Evolutionary conservation across 2,888 invertebrate species (phyloP).

Genomic region (Strigamia crassipes): DNA sequence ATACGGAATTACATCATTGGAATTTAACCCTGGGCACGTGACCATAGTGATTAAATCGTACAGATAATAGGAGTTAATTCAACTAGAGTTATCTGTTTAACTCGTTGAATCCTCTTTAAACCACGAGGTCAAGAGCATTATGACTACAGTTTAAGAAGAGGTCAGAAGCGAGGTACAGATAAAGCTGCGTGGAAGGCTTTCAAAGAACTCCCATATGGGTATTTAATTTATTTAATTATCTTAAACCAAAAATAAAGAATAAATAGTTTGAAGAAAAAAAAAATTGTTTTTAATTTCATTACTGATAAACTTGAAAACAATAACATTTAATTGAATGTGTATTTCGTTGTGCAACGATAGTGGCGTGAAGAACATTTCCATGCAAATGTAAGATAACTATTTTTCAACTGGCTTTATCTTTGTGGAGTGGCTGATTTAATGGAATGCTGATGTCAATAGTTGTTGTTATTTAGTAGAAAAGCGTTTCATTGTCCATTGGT

Average conservation of each 20-base stretch:
- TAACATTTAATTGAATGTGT: background rate
- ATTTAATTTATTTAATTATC: slow-evolving; percentile 20
- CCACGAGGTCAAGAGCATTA: slow-evolving; percentile 43
- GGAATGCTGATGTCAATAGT: slow-evolving; percentile 27
- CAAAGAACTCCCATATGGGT: slow-evolving; percentile 2
- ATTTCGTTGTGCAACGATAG: background rate
- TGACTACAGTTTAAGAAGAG: slow-evolving; percentile 33
- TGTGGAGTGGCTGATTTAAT: slow-evolving; percentile 22
- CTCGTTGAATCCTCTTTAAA: slow-evolving; percentile 46
- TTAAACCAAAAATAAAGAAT: background rate
- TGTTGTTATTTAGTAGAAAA: slow-evolving; percentile 40
- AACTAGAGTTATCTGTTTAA: slow-evolving; percentile 45
- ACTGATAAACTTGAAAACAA: background rate
- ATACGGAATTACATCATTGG: background rate
- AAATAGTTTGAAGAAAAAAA: background rate
- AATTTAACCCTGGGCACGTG: slow-evolving; percentile 18
- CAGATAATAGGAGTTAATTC: slow-evolving; percentile 45
- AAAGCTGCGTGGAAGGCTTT: slow-evolving; percentile 10
- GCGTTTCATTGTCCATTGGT: slow-evolving; percentile 41
- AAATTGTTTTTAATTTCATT: background rate
- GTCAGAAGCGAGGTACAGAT: slow-evolving; percentile 24
- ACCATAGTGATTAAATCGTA: slow-evolving; percentile 33
- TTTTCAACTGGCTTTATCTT: slow-evolving; percentile 37
- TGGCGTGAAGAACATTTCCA: slow-evolving; percentile 4
- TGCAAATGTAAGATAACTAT: slow-evolving; percentile 33